Conservation (phyloP, 2,888 invertebrate genomes). For the Hydriomena furcata region DNA sequence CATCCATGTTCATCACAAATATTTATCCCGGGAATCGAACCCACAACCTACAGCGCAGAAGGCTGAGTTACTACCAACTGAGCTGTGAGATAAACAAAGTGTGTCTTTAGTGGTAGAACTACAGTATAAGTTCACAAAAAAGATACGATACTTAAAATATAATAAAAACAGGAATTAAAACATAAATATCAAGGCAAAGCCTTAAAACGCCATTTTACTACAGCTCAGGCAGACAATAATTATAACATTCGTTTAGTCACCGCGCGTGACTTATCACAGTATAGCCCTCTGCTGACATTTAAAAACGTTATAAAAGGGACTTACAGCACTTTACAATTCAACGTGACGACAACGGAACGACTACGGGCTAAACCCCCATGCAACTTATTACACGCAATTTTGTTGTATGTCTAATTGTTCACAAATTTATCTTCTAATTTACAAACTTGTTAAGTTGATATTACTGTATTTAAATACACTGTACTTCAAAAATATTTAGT, state of each 20-base stretch:
- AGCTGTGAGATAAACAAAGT: no score
- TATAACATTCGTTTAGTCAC: constrained; percentile 20
- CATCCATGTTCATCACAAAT: no score
- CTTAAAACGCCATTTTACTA: constrained; percentile 9
- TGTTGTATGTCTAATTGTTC: neutral
- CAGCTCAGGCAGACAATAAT: constrained; percentile 13
- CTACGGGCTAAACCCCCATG: no score
- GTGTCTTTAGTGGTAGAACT: no score
- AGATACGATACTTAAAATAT: neutral
- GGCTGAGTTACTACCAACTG: no score
- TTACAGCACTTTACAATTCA: neutral
- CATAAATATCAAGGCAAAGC: constrained; percentile 5
- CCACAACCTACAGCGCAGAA: no score
- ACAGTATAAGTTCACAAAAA: neutral
- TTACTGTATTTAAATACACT: no score
- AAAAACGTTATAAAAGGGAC: constrained; percentile 21
- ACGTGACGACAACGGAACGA: neutral
- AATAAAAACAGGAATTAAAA: constrained; percentile 7
- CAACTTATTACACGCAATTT: no score
- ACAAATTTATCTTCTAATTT: no score
- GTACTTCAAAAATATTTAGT: no score
- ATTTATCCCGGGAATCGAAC: no score
- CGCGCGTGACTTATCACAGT: constrained; percentile 27
- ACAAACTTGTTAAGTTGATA: no score
- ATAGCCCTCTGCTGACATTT: constrained; percentile 21